phyloP scores from a whole-genome alignment of 2,888 invertebrate genomes.

The Priapulus caudatus region DNA sequence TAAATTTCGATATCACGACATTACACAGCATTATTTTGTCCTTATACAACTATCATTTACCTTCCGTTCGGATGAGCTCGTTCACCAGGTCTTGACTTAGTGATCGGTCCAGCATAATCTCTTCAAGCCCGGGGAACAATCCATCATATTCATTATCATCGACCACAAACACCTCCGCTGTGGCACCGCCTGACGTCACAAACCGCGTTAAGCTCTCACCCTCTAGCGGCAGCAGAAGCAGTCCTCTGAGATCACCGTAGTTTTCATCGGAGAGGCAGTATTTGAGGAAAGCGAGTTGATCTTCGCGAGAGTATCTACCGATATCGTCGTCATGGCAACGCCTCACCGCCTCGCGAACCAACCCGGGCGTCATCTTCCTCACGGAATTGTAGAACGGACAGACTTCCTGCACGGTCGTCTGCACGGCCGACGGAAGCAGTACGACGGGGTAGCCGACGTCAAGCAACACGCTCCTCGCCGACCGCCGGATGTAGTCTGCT shows the following conservation, averaged over 20 bases:
- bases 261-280: conserved; percentile 19
- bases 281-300: conserved; percentile 13
- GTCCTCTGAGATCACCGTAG: conserved; percentile 17
- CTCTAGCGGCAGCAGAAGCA: conserved; percentile 25
- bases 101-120: too few species aligned
- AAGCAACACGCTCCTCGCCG: too few species aligned
- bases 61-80: too few species aligned
- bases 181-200: too few species aligned
- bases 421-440: background rate
- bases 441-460: background rate
- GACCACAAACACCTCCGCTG: too few species aligned
- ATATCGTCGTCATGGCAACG: conserved; percentile 10
- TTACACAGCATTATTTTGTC: too few species aligned
- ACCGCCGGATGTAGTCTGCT: background rate
- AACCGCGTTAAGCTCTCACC: too few species aligned
- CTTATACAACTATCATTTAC: too few species aligned
- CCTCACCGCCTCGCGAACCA: background rate
- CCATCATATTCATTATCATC: too few species aligned
- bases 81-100: too few species aligned
- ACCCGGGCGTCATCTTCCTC: background rate
- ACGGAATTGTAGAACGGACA: background rate
- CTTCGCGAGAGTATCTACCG: conserved; percentile 4
- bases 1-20: too few species aligned
- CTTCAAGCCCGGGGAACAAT: too few species aligned
- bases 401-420: background rate